Evolutionary conservation across 1,140 invertebrate genomes (phyloP).

Genomic region (Oryzaephilus surinamensis): DNA sequence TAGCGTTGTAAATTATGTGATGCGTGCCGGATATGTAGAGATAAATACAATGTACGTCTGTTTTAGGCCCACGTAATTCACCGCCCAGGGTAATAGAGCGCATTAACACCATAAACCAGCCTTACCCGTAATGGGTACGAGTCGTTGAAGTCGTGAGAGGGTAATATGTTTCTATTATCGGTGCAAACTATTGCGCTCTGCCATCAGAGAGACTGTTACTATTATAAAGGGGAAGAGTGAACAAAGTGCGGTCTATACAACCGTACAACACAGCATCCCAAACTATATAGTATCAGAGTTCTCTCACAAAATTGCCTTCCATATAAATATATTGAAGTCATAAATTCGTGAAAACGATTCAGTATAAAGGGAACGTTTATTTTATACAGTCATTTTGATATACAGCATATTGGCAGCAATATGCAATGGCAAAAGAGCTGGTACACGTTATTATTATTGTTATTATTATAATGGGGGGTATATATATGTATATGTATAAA

Average conservation of each 20-base stretch:
- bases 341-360: conserved; percentile 34
- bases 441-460: not conserved
- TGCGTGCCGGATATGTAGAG: conserved; percentile 2
- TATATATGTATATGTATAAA: conserved; percentile 1
- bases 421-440: no score
- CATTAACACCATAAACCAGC: conserved; percentile 39
- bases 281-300: no score
- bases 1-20: no score
- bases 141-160: conserved; percentile 36
- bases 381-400: conserved; percentile 32
- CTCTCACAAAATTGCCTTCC: conserved; percentile 35
- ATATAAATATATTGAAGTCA: conserved; percentile 37
- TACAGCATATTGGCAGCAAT: conserved; percentile 28
- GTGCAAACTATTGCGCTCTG: conserved; percentile 31
- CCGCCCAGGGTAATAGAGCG: conserved; percentile 32
- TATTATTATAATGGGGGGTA: conserved; percentile 4
- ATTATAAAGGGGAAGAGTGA: conserved; percentile 8
- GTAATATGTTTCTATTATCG: conserved; percentile 39
- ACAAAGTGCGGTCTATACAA: no score
- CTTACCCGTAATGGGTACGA: conserved; percentile 36
- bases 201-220: conserved; percentile 16
- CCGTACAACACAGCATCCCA: no score
- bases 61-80: conserved; percentile 24
- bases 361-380: conserved; percentile 34
- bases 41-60: conserved; percentile 7